Evolutionary conservation across 2,888 invertebrate genomes (phyloP), one percentile per base, ranked within the genome.

Genomic region (Pandemis corylana): DNA sequence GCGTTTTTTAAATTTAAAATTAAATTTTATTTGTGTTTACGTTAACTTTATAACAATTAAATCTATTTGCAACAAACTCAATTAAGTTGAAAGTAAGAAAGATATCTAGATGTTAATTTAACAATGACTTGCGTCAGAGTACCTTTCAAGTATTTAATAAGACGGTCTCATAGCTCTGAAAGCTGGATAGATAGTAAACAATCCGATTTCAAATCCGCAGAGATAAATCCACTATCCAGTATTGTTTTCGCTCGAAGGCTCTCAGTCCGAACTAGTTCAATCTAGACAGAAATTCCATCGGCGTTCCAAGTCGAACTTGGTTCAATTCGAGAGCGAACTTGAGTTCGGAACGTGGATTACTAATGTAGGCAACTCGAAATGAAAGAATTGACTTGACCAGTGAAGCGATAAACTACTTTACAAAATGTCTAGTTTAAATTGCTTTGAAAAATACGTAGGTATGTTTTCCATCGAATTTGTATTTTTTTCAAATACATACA

Each of bases 181-280:
- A 28, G 13, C 44, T 56, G 20, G 64, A 64, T 64, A 20, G 28
- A 49, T 49, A 7, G 65, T 65, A 65, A 65, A 65, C 65, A 73
- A 64, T 46, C 64, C 65, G 69, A 64, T 53, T 56, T 49, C 28
- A 49, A 73, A 68, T 53, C 61, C 59, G 13, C 42, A 42, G 59
- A 15, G 61, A 65, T 74, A 69, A 59, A 69, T 69, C 49, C 64
- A 59, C 64, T 59, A 59, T 46, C 59, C 59, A 72, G 68, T 59
- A 74, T 74, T 71, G 67, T 75, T 67, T 75, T 67, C 70, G 70
- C 62, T 63, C 41, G 51, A 66, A 74, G 36, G 61, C 74, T 51
- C 46, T 70, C 67, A 53, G 65, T 70, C 53, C 70, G 62, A 75
- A 75, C 71, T 71, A 71, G 75, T 75, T 75, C 71, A 71, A 71